Base-by-base conservation (phyloP, 2,888 invertebrate species). In the Heliconius ethilla region DNA sequence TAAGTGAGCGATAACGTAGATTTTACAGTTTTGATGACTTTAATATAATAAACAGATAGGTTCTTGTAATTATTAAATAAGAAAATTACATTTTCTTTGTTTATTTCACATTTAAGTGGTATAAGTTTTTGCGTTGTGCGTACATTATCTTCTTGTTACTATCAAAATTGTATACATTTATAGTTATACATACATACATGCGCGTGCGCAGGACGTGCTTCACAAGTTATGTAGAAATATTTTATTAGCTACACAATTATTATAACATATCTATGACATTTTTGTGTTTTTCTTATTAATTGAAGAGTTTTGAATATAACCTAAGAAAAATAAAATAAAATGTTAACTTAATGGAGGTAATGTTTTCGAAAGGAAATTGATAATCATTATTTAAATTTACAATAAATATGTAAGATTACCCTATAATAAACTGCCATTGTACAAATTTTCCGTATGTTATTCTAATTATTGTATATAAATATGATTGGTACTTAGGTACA, bases 181-280 rank as follows among this genome's bases (percentile, higher is more conserved):
- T n/a, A n/a, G n/a, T 65, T 29, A 66, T 55, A 66, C 11, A 40
- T 11, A 40, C 3, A 0, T 37, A 37, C 3, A n/a, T 65, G 45
- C 75, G 70, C 59, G 40, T 55, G 55, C 45, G 29, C 70, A 63
- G 45, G 62, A 70, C 76, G 76, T 70, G 76, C 45, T 76, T 51
- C 45, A 63, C 0, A 25, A 18, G 27, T n/a, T 27, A n/a, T 76
- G 70, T 70, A 40, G 65, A 25, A 70, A 76, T 70, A n/a, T 76
- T n/a, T 62, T 18, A 25, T 22, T 37, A 33, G 10, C 40, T 11
- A 45, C 25, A 63, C 25, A 27, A 40, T 22, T 40, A 22, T 22
- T 63, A 73, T 55, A 13, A 59, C 10, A 22, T 25, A 33, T n/a
- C 73, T 37, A 18, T 27, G 15, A 25, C 7, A 0, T 62, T 10